phyloP scores from a whole-genome alignment of 2,888 invertebrate genomes.

The Emmelina monodactyla region DNA sequence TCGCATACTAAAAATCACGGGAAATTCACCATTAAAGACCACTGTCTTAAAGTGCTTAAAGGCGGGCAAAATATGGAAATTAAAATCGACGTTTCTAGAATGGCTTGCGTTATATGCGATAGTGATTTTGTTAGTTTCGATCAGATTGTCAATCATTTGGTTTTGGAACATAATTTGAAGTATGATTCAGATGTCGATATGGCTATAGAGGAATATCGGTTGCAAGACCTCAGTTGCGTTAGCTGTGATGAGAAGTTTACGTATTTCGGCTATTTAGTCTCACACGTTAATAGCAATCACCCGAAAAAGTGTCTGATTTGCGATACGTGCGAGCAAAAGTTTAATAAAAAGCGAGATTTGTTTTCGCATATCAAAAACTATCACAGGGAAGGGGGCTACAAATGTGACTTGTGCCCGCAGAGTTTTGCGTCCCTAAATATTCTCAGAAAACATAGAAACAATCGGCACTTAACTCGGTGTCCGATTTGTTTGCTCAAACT shows the following conservation, averaged over 20 bases:
- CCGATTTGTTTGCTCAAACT: constrained; percentile 42
- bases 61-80: constrained; percentile 57
- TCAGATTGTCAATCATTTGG: constrained; percentile 35
- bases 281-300: constrained; percentile 46
- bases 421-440: constrained; percentile 45
- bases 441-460: constrained; percentile 42
- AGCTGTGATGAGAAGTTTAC: constrained; percentile 41
- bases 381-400: constrained; percentile 51
- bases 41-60: constrained; percentile 47
- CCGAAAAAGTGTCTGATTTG: constrained; percentile 53
- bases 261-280: constrained; percentile 50
- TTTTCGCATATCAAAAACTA: constrained; percentile 56
- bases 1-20: constrained; percentile 49
- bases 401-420: constrained; percentile 43
- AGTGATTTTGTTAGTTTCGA: constrained; percentile 28
- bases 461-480: constrained; percentile 44
- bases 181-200: constrained; percentile 46
- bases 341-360: constrained; percentile 47
- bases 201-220: constrained; percentile 47
- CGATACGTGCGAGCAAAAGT: constrained; percentile 49
- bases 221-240: constrained; percentile 38
- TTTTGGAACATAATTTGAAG: constrained; percentile 34
- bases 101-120: constrained; percentile 40
- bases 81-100: constrained; percentile 46
- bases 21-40: constrained; percentile 39